Evolutionary conservation across 1,140 invertebrate species (phyloP), one percentile per base, ranked within the genome.

Genomic region (Diorhabda carinulata): DNA sequence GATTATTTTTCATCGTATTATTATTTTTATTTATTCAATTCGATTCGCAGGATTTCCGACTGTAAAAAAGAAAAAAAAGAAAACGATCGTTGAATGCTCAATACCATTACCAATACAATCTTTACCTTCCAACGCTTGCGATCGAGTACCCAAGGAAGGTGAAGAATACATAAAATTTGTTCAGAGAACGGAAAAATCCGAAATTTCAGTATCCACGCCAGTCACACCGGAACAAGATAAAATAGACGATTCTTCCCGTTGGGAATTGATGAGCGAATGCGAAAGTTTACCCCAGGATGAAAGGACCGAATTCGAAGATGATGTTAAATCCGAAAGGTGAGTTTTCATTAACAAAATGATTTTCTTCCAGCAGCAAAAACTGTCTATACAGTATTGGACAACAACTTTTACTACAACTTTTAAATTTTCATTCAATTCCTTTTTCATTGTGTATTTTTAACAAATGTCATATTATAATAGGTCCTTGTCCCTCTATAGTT

Each of bases 11-110:
- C 42, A 7, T 9, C 9, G 2, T 60, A 9, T 3, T 10, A 59
- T 8, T 10, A 59, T 40, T 5, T n/a, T 5, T 60, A 10, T 41
- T 6, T 64, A 25, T 25, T 25, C 2, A 25, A 25, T 25, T 25
- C 25, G 25, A 25, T 25, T 25, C 25, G 25, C 57, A 67, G 93
- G 93, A 5, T 95, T 95, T 81, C 93, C 93, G 0, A 91, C 87
- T 10, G 83, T 92, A 10, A 92, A 93, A 74, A 92, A 90, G 74
- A 95, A 94, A 78, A 94, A 94, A 78, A 92, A 92, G 75, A 92
- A 90, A 79, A 72, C 79, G 40, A 6, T 70, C 9, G 41, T n/a
- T 5, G 52, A 7, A 3, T 42, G 41, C 41, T 56, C 41, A 56
- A 8, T 57, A 43, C 44, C 43, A 5, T 7, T 44, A 10, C n/a